These are phyloP conservation scores for Branchinecta lynchi DNA, from an alignment of 1,140 invertebrate species.

Conservation along the genomic window DNA sequence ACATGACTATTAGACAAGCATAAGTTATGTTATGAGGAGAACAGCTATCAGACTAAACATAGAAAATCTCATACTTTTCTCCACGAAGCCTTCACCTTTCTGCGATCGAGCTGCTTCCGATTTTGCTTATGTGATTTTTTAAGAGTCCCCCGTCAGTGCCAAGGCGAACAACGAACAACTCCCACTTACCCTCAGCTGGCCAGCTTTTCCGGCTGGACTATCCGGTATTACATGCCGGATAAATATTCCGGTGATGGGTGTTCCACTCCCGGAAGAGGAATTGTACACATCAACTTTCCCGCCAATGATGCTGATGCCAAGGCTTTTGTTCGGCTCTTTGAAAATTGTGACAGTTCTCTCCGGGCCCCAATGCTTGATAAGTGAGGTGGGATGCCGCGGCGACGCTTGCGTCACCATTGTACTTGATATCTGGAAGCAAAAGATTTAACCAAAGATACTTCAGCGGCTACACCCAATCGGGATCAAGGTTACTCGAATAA, in stretches of 20 bases:
- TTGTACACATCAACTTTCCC: slow-evolving; percentile 60
- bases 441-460: background rate
- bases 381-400: background rate
- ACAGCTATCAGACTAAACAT: no score
- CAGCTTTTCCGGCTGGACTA: slow-evolving; percentile 82
- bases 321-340: slow-evolving; percentile 50
- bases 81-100: no score
- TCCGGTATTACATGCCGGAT: slow-evolving; percentile 90
- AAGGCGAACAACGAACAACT: no score
- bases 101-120: no score
- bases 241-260: slow-evolving; percentile 76
- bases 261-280: slow-evolving; percentile 28
- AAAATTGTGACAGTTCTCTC: slow-evolving; percentile 52
- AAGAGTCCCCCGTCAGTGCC: no score
- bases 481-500: no score
- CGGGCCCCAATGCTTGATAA: slow-evolving; percentile 73
- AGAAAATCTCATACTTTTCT: no score
- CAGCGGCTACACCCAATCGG: no score
- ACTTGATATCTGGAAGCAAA: slow-evolving; percentile 4
- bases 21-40: no score
- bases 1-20: no score
- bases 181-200: slow-evolving; percentile 55
- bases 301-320: slow-evolving; percentile 94
- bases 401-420: background rate
- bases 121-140: no score